Evolutionary conservation across 2,888 invertebrate genomes (phyloP).

Genomic region (Bimastos eiseni): DNA sequence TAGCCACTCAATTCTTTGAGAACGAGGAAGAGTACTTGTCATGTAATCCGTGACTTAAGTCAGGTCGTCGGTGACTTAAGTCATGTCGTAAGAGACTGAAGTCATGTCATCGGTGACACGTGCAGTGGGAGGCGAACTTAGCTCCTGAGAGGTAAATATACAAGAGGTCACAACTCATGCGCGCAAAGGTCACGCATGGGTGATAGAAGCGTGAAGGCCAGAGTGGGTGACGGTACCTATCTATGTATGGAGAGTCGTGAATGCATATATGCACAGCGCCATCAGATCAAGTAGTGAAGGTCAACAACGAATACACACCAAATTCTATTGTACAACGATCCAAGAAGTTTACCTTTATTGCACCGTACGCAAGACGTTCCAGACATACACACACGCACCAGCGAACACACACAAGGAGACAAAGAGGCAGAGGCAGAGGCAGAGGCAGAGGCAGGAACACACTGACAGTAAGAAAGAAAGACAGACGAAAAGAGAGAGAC

Average conservation of each 20-base stretch:
- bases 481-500: not conserved
- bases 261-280: not conserved
- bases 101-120: not conserved
- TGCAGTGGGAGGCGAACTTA: conserved; percentile 5
- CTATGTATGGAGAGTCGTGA: not conserved
- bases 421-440: not conserved
- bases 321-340: not conserved
- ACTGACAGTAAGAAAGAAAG: not conserved
- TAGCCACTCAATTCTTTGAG: no score
- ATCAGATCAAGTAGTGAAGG: not conserved
- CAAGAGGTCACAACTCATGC: not conserved
- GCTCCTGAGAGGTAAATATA: not conserved
- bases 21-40: no score
- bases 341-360: conserved; percentile 4
- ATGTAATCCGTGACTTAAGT: no score
- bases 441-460: no score
- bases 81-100: not conserved
- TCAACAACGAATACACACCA: not conserved
- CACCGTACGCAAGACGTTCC: not conserved
- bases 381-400: not conserved
- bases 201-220: not conserved
- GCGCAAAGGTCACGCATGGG: conserved; percentile 6
- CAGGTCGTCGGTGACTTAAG: not conserved
- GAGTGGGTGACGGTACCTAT: not conserved
- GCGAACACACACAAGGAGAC: not conserved